These are phyloP conservation scores for Micrastur ruficollis DNA, from an alignment of 2,797 vertebrate species.

Conservation along the genomic window DNA sequence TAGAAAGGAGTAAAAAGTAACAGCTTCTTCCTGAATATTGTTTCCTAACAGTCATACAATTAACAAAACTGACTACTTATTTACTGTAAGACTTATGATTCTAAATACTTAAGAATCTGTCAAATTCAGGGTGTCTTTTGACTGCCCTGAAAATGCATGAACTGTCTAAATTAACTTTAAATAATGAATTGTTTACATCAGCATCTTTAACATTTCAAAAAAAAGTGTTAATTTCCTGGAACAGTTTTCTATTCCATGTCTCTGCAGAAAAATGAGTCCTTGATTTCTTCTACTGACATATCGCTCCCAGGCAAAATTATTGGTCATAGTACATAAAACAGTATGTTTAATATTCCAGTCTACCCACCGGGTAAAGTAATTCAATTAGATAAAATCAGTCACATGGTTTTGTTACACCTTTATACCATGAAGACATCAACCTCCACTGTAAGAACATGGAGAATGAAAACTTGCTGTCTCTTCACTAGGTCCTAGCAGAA, in stretches of 20 bases:
- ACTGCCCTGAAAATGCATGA: not conserved
- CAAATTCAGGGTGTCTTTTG: not conserved
- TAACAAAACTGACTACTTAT: not conserved
- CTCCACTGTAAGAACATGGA: not conserved
- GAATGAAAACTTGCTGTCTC: not conserved
- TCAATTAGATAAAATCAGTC: not conserved
- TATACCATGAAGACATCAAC: not conserved
- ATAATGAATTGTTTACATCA: not conserved
- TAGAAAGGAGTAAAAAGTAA: not conserved
- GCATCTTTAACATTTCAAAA: not conserved
- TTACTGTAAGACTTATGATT: not conserved
- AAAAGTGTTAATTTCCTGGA: not conserved
- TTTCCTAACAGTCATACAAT: not conserved
- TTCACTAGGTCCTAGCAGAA: not conserved
- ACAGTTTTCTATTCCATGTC: rapidly evolving
- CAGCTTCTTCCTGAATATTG: not conserved
- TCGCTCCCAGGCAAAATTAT: not conserved
- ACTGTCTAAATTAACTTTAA: not conserved
- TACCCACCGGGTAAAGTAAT: not conserved
- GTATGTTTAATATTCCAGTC: not conserved
- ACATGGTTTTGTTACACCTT: not conserved
- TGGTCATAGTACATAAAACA: not conserved
- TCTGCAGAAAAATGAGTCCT: not conserved
- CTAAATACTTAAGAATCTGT: not conserved
- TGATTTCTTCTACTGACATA: not conserved